Evolutionary conservation across 2,797 vertebrate genomes (phyloP), one percentile per base, ranked within the genome.

Genomic region (Otolemur crassicaudatus): DNA sequence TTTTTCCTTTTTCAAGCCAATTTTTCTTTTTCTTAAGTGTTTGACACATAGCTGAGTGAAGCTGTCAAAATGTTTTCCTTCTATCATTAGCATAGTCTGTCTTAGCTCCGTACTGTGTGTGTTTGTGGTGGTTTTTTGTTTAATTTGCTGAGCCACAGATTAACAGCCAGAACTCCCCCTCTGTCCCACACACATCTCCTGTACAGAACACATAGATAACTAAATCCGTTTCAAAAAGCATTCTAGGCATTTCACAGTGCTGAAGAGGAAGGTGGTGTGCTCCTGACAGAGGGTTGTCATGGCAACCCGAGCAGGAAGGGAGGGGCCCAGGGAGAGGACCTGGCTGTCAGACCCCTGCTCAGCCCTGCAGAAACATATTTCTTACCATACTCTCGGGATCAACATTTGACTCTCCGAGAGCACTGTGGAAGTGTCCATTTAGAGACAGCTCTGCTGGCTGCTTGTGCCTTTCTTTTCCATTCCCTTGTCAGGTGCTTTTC

Each of bases 41-140:
- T 96, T 97, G 97, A 96, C 92, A 83, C 82, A 94, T 94, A 87
- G 82, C 87, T 75, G 94, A 97, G 90, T 96, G 96, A 96, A 75
- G 25, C 83, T 98, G 97, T 98, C 97, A 97, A 88, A 97, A 97
- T 97, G 96, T 97, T 97, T 95, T 91, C 79, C 70, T 97, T 76
- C 95, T 94, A 10, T 93, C 87, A 77, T 97, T 93, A 96, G 70
- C 94, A 90, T 93, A 94, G 73, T 40, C 76, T 93, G 69, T 80
- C 61, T 97, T 43, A 83, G 81, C 83, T 95, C 27, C 5, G 67
- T 20, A 61, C 56, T 86, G 72, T 67, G 61, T 94, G 65, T 90
- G 89, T 95, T 91, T 95, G 61, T 72, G 40, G 40, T 80, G n/a
- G 61, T 61, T 86, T 87, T 97, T 95, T 96, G 87, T 95, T 96